phyloP scores from a whole-genome alignment of 2,797 vertebrate species.

The Bucorvus abyssinicus region DNA sequence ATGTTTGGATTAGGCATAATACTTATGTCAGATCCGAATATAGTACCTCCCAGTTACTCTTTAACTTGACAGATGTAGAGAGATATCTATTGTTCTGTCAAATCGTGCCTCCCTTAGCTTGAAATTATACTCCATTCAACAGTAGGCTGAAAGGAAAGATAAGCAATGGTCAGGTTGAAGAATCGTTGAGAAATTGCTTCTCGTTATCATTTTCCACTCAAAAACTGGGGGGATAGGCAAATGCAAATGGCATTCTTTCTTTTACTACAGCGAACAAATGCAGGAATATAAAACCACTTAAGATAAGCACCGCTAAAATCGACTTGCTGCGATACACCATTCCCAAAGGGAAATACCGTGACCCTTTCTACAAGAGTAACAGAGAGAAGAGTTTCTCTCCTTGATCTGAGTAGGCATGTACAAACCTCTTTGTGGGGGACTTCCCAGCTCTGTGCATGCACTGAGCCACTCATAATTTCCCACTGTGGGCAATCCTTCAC shows the following conservation, averaged over 20 bases:
- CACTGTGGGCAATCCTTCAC: background rate
- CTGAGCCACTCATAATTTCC: background rate
- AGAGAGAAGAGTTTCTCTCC: background rate
- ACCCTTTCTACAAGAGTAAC: background rate
- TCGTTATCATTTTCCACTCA: background rate
- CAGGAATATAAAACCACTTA: slow-evolving; percentile 31
- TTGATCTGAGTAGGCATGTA: background rate
- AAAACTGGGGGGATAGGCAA: background rate
- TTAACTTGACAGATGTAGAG: slow-evolving; percentile 56
- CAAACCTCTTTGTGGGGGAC: background rate
- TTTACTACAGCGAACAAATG: background rate
- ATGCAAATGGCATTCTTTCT: slow-evolving; percentile 30
- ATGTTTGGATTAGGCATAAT: slow-evolving; percentile 57
- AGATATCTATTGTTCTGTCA: slow-evolving; percentile 53
- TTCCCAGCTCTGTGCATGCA: background rate
- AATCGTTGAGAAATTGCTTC: background rate
- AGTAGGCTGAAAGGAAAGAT: background rate
- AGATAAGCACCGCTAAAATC: slow-evolving; percentile 20
- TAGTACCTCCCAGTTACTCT: slow-evolving; percentile 47
- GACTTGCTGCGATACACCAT: background rate
- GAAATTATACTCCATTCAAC: background rate
- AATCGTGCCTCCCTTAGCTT: background rate
- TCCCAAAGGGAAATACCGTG: background rate
- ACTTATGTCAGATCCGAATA: slow-evolving; percentile 41
- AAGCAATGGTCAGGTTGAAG: background rate